A percentile compares a stretch with the other conserved stretches of the same genome.
Conservation (phyloP, 2,888 invertebrate species). For the Imbricaverruca yamaguchii region DNA sequence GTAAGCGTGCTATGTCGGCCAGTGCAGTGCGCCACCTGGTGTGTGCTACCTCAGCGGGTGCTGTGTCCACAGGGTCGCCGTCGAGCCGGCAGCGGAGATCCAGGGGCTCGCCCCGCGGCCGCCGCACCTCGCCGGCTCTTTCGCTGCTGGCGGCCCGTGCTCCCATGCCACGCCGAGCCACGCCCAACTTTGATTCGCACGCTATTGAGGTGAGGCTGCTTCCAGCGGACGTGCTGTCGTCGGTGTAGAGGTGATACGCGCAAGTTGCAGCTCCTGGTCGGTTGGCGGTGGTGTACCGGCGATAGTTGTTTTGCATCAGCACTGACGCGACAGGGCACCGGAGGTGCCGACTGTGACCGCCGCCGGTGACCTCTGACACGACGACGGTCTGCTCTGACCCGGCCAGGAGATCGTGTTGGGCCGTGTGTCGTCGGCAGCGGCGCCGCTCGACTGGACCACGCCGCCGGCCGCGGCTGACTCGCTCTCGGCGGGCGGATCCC, state of each 20-base stretch:
- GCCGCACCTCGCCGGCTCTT: neutral
- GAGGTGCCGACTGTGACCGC: neutral
- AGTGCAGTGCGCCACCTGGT: neutral
- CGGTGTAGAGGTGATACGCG: no score
- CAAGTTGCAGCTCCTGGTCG: neutral
- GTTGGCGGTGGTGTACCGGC: neutral
- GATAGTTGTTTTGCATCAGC: neutral
- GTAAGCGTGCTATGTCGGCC: neutral
- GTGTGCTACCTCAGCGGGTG: neutral
- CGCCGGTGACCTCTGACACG: neutral
- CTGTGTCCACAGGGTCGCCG: neutral
- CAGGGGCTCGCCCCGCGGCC: neutral
- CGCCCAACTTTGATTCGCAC: conserved; percentile 14
- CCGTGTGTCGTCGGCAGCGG: neutral
- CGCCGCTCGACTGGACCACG: neutral
- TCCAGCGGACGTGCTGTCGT: neutral
- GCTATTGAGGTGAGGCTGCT: neutral
- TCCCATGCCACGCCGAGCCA: neutral
- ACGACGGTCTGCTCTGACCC: neutral
- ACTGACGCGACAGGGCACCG: neutral
- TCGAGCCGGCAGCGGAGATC: neutral
- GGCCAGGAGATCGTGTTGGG: neutral
- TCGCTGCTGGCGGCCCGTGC: neutral
- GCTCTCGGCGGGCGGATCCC: neutral
- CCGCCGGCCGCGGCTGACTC: neutral